Conservation (phyloP, 2,797 vertebrate genomes). For the Pipistrellus pygmaeus region DNA sequence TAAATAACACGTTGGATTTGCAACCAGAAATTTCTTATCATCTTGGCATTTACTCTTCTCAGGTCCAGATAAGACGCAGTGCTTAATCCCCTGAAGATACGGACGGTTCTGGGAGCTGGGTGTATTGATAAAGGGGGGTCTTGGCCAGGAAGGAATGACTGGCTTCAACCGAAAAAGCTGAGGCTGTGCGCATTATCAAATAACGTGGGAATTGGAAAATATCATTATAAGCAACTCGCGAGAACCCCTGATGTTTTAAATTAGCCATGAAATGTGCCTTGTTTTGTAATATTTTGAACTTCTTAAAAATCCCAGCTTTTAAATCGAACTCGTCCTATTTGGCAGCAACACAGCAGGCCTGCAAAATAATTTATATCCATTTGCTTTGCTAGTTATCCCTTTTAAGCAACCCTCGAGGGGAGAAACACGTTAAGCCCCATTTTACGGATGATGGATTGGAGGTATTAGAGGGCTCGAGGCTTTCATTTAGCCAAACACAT, state of each 20-base stretch:
- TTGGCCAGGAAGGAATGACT: constrained; percentile 24
- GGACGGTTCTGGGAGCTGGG: constrained; percentile 60
- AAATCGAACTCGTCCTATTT: constrained; percentile 64
- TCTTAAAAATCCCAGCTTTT: constrained; percentile 67
- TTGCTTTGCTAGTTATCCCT: constrained; percentile 63
- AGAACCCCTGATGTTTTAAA: constrained; percentile 77
- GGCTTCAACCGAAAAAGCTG: constrained; percentile 16
- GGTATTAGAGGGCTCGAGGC: constrained; percentile 38
- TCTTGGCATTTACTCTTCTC: constrained; percentile 62
- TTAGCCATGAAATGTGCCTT: constrained; percentile 76
- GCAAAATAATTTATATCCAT: constrained; percentile 67
- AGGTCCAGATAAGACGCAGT: constrained; percentile 67
- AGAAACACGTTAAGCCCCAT: constrained; percentile 61
- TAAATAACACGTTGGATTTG: constrained; percentile 72
- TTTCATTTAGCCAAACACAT: constrained; percentile 44
- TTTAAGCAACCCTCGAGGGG: not conserved
- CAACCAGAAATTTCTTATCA: constrained; percentile 74
- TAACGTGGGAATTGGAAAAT: constrained; percentile 64
- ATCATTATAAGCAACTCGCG: constrained; percentile 74
- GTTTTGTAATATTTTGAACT: constrained; percentile 70
- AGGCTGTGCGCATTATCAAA: constrained; percentile 63
- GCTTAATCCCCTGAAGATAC: constrained; percentile 66
- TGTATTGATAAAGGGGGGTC: constrained; percentile 59
- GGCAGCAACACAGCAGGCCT: constrained; percentile 21
- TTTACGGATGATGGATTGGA: constrained; percentile 68